Conservation (phyloP, 2,113 vertebrate species). For the Strigops habroptila region DNA sequence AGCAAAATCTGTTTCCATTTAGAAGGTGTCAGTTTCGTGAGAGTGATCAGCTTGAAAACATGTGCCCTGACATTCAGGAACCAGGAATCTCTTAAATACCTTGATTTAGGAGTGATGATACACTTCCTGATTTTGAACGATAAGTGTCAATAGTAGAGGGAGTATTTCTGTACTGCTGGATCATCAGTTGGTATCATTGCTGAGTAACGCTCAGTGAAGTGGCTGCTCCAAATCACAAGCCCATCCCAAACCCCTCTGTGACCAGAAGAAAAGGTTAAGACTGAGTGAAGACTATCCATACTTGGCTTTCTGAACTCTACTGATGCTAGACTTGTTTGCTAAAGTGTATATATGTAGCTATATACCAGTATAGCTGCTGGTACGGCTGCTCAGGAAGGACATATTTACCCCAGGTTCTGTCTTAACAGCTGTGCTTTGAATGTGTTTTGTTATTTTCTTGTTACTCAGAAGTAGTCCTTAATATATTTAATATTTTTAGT, state of each 20-base stretch:
- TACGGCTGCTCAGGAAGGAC: neutral
- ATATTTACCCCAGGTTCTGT: neutral
- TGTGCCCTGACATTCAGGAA: neutral
- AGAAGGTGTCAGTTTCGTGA: neutral
- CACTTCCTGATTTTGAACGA: neutral
- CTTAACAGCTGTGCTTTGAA: constrained; percentile 22
- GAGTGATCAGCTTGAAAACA: neutral
- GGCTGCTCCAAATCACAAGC: neutral
- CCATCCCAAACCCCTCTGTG: neutral
- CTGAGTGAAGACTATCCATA: neutral
- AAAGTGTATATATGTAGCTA: neutral
- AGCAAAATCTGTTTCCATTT: neutral
- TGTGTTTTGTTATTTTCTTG: neutral
- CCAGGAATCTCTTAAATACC: neutral
- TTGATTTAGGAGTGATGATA: neutral
- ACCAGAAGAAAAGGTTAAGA: neutral
- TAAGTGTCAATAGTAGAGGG: neutral
- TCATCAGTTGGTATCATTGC: neutral
- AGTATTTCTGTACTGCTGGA: neutral
- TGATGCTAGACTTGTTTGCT: neutral
- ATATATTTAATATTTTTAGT: constrained; percentile 80
- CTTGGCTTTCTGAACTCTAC: neutral
- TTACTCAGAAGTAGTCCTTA: constrained; percentile 48
- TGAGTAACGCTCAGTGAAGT: neutral
- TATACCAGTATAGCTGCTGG: neutral